Evolutionary conservation across 2,888 invertebrate genomes (phyloP), one percentile per base, ranked within the genome.

Genomic region (Autographa gamma): DNA sequence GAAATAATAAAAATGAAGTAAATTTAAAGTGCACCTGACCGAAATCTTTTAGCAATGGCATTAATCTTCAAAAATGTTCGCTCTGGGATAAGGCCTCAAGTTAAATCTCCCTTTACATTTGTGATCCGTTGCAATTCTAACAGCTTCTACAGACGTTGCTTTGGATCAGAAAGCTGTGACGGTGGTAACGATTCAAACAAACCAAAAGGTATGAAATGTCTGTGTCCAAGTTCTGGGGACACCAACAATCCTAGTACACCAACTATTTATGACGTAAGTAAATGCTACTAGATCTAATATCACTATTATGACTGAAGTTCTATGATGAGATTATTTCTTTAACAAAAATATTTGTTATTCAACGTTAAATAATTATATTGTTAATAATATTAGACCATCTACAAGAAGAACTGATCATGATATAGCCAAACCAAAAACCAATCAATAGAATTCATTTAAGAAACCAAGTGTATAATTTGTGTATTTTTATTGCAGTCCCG

Each of bases 401-500:
- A 9, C 9, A 3, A 34, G 6, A 34, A 34, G 25, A 2, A 25
- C 25, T 25, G 25, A 25, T 25, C 25, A 25, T 25, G 25, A 25
- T 25, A 25, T 3, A 25, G 25, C 3, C 25, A 34, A 8, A 34
- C 34, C 34, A 34, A 8, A 34, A 8, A 34, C 8, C 34, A 34
- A 8, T 34, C 34, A 6, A 8, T 34, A 34, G 34, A 34, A 41
- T 13, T 41, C 14, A 13, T 41, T 41, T 38, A 41, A 41, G 32
- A n/a, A 16, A 54, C 18, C 8, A 14, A 52, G 7, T 16, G 18
- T 59, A 19, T 13, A 32, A 43, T n/a, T 18, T 9, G 0, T 59
- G 11, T 58, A 14, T 68, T 68, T 67, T 77, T 75, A 71, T 90
- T 88, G 66, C 85, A 94, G 94, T 14, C 52, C 63, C 88, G 94